Conservation (phyloP, 1,140 invertebrate genomes). For the Aradophagus sp. region DNA sequence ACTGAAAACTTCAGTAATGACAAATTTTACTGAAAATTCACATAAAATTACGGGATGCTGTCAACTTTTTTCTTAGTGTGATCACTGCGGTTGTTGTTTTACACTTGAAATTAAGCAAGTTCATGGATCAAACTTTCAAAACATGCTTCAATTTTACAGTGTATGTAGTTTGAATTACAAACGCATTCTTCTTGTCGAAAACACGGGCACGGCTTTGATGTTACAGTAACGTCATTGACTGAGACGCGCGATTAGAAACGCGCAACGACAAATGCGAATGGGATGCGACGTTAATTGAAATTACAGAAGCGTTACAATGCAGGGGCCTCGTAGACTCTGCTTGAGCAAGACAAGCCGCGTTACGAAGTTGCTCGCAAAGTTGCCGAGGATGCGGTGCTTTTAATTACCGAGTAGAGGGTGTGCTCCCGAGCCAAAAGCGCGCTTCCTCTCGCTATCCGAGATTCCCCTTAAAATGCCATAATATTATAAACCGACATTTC, state of each 20-base stretch:
- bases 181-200: no score
- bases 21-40: no score
- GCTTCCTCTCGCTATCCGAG: slow-evolving; percentile 40
- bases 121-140: no score
- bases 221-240: slow-evolving; percentile 26
- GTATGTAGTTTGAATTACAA: no score
- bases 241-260: slow-evolving; percentile 21
- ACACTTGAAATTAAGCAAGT: no score
- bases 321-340: slow-evolving; percentile 46
- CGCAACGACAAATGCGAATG: slow-evolving; percentile 28
- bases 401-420: slow-evolving; percentile 68
- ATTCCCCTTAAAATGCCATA: slow-evolving; percentile 21
- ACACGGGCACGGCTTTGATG: not conserved
- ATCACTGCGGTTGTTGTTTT: no score
- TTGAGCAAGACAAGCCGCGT: slow-evolving; percentile 48
- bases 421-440: slow-evolving; percentile 58
- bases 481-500: slow-evolving; percentile 36
- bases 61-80: no score
- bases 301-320: slow-evolving; percentile 52
- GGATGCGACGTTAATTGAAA: slow-evolving; percentile 44
- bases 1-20: no score
- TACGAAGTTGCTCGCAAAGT: slow-evolving; percentile 62
- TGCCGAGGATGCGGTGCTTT: slow-evolving; percentile 62
- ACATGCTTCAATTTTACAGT: no score
- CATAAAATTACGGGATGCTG: no score